These are phyloP conservation scores for Oceanodroma tethys DNA, from an alignment of 2,113 vertebrate species.

Conservation along the genomic window DNA sequence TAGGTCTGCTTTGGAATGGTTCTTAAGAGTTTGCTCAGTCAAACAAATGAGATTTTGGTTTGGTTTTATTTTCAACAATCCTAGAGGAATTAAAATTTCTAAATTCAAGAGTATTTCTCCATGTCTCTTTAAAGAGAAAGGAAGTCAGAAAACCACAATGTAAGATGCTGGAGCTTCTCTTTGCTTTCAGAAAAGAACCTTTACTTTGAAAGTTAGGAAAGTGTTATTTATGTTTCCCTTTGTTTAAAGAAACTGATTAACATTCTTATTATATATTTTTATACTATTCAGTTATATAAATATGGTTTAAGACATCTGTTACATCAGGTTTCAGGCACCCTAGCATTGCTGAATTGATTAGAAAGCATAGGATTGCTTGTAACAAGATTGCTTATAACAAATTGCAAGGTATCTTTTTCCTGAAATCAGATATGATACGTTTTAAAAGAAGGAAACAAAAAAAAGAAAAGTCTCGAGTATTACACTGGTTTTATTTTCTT, in stretches of 20 bases:
- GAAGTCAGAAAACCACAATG: background rate
- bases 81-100: background rate
- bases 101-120: background rate
- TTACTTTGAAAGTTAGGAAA: background rate
- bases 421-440: background rate
- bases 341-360: background rate
- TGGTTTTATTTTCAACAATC: background rate
- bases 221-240: background rate
- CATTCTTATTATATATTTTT: background rate
- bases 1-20: background rate
- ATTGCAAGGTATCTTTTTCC: background rate
- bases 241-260: background rate
- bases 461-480: background rate
- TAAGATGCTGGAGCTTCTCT: background rate
- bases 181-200: background rate
- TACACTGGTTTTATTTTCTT: background rate
- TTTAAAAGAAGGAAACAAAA: background rate
- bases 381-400: background rate
- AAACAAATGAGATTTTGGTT: background rate
- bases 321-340: background rate
- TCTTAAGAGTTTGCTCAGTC: background rate
- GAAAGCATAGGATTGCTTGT: background rate
- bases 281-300: background rate
- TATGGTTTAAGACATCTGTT: background rate
- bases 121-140: background rate